Evolutionary conservation across 2,797 vertebrate species (phyloP).

Genomic region (Decapterus maruadsi): DNA sequence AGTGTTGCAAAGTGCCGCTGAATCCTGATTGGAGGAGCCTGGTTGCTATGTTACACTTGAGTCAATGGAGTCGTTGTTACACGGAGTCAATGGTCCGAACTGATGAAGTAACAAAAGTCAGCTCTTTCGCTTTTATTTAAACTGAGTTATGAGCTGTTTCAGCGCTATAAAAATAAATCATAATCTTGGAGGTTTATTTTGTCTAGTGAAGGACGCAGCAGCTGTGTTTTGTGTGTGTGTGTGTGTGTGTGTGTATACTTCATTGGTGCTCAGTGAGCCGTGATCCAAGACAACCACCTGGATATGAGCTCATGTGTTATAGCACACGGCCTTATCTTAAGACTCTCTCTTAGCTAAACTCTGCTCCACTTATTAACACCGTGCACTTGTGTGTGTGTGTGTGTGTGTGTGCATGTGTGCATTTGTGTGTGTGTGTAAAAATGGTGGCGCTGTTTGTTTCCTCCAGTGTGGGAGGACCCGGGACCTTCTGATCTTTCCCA

Average conservation of each 20-base stretch:
- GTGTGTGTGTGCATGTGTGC: conserved; percentile 6
- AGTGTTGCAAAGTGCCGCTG: conserved; percentile 27
- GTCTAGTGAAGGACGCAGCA: conserved; percentile 73
- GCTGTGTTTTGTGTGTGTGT: conserved; percentile 72
- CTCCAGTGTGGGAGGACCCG: conserved; percentile 74
- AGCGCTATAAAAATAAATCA: conserved; percentile 70
- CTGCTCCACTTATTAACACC: conserved; percentile 70
- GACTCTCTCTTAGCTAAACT: conserved; percentile 70
- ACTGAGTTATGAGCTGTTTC: conserved; percentile 60
- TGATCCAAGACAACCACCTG: conserved; percentile 85
- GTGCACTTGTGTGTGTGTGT: conserved; percentile 22
- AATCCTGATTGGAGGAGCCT: conserved; percentile 31
- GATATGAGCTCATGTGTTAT: conserved; percentile 90
- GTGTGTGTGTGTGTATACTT: conserved; percentile 62
- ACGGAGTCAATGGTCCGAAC: conserved; percentile 30
- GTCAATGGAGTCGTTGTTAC: conserved; percentile 13
- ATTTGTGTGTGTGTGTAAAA: conserved; percentile 48
- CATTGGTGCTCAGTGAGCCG: conserved; percentile 72
- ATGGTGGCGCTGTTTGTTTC: conserved; percentile 79
- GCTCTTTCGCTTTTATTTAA: conserved; percentile 50
- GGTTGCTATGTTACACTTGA: conserved; percentile 26
- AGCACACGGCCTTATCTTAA: conserved; percentile 75
- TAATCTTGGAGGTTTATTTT: conserved; percentile 77
- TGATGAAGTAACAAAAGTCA: conserved; percentile 43
- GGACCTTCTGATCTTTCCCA: conserved; percentile 84